These are phyloP conservation scores for Scaeva pyrastri DNA, from an alignment of 2,888 invertebrate species.

Conservation along the genomic window DNA sequence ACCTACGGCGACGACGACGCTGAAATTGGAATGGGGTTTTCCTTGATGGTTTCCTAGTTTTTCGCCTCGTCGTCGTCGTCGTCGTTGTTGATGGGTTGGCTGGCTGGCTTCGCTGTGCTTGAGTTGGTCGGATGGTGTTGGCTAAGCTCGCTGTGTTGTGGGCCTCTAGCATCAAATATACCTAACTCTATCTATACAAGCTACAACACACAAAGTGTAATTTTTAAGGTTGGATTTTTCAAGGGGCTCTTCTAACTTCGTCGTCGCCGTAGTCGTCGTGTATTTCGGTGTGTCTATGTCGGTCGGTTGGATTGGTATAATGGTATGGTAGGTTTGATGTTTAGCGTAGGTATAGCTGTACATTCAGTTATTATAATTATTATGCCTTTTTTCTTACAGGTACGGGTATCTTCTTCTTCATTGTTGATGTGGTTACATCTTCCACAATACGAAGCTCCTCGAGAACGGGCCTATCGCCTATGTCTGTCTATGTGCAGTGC, in stretches of 20 bases:
- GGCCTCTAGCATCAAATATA: constrained; percentile 32
- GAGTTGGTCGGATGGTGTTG: constrained; percentile 43
- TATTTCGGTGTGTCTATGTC: no score
- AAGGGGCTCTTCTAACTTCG: constrained; percentile 62
- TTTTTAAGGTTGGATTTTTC: constrained; percentile 69
- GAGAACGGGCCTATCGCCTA: constrained; percentile 35
- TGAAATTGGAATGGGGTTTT: constrained; percentile 75
- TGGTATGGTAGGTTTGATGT: neutral
- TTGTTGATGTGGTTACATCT: constrained; percentile 64
- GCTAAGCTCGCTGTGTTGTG: constrained; percentile 48
- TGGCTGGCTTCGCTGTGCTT: constrained; percentile 51
- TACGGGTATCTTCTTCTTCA: constrained; percentile 24
- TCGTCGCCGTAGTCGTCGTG: no score
- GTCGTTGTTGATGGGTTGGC: constrained; percentile 36
- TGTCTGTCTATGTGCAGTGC: no score
- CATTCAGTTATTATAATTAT: constrained; percentile 67
- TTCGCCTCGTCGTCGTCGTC: constrained; percentile 60
- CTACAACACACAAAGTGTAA: constrained; percentile 43
- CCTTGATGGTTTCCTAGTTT: constrained; percentile 76
- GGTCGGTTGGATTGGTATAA: constrained; percentile 13
- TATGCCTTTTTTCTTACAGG: neutral
- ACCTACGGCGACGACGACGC: constrained; percentile 21
- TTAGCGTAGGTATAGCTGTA: constrained; percentile 14
- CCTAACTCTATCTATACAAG: no score
- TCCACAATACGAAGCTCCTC: constrained; percentile 33